These are phyloP conservation scores for Pemphredon lugubris DNA, from an alignment of 2,888 invertebrate genomes.

Conservation along the genomic window DNA sequence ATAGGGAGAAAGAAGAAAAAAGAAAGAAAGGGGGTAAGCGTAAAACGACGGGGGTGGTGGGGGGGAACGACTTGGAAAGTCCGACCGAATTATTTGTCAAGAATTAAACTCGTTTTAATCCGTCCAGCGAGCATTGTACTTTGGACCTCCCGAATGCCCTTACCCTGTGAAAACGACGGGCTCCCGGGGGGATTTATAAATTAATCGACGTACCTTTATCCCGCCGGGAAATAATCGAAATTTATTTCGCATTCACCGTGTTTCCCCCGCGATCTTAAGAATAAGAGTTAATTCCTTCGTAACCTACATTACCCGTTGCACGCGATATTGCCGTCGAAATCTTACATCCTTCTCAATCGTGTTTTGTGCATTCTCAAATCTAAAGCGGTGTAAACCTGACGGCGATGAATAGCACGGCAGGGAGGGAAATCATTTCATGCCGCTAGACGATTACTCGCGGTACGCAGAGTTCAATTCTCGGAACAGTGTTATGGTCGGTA, in stretches of 20 bases:
- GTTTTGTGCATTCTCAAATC: not conserved
- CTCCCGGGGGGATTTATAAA: no score
- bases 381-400: not conserved
- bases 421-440: no score
- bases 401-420: no score
- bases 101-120: constrained; percentile 64
- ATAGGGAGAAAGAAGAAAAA: constrained; percentile 47
- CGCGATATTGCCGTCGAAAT: not conserved
- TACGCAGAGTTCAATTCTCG: no score
- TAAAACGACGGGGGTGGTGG: constrained; percentile 30
- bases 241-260: constrained; percentile 15
- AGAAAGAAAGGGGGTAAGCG: constrained; percentile 13
- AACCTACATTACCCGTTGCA: constrained; percentile 9
- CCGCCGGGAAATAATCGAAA: constrained; percentile 15
- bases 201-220: no score
- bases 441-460: no score
- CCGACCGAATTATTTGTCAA: constrained; percentile 58
- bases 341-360: not conserved
- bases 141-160: constrained; percentile 18
- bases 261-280: constrained; percentile 6
- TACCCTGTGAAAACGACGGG: not conserved
- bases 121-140: constrained; percentile 37
- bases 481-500: no score
- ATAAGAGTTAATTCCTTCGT: constrained; percentile 32
- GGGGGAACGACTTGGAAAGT: constrained; percentile 36